These are phyloP conservation scores for Ceryle rudis DNA, from an alignment of 2,797 vertebrate species.

Conservation along the genomic window DNA sequence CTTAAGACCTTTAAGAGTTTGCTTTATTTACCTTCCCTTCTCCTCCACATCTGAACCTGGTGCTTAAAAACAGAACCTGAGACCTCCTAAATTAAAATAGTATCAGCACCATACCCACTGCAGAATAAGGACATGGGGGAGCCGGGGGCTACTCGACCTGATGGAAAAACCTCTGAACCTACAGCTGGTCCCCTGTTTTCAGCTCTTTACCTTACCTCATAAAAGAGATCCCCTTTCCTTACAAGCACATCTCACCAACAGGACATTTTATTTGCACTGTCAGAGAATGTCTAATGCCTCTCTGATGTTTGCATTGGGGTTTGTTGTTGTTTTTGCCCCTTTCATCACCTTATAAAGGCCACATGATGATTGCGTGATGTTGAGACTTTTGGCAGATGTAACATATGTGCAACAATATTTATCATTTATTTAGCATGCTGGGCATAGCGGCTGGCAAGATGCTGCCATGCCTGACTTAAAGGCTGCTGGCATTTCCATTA, in stretches of 20 bases:
- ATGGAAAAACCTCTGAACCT: neutral
- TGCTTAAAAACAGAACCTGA: neutral
- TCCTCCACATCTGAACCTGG: neutral
- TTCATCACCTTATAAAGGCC: conserved; percentile 62
- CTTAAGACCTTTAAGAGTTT: neutral
- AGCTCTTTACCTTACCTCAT: neutral
- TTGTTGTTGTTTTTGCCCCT: conserved; percentile 59
- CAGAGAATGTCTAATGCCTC: neutral
- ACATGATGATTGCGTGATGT: neutral
- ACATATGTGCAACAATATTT: conserved; percentile 67
- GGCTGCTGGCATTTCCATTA: conserved; percentile 70
- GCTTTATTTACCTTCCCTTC: neutral
- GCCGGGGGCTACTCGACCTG: neutral
- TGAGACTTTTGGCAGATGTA: conserved; percentile 60
- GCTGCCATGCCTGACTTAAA: conserved; percentile 66
- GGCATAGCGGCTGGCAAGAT: conserved; percentile 50
- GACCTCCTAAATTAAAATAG: neutral
- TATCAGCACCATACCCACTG: neutral
- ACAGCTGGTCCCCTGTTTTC: neutral
- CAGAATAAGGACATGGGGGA: neutral
- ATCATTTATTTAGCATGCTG: conserved; percentile 69
- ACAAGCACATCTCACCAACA: neutral
- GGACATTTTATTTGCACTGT: neutral
- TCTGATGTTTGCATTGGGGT: conserved; percentile 13
- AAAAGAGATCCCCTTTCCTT: neutral